Evolutionary conservation across 2,113 vertebrate genomes (phyloP), one percentile per base, ranked within the genome.

Genomic region (human (Homo sapiens)): DNA sequence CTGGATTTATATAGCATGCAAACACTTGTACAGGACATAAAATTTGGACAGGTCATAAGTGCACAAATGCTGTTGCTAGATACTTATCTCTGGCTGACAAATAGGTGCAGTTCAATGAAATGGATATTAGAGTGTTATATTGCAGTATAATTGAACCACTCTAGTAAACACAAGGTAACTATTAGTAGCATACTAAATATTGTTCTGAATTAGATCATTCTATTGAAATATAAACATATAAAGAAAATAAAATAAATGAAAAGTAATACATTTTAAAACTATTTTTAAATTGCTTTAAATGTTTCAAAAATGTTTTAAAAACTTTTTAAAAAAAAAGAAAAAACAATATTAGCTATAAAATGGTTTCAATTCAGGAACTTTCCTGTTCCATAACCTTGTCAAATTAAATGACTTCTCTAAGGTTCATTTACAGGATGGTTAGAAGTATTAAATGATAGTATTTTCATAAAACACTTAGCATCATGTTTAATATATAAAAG

Each of bases 21-120:
- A 92, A 70, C 27, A 68, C 40, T 86, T 96, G 59, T 32, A 76
- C 12, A 94, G 64, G 38, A 76, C 23, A 94, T 90, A 92, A 89
- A 92, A 87, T 90, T 80, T 20, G 5, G 38, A 70, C 5, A 84
- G 70, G 32, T 75, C 57, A 45, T 75, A 50, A 94, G 61, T 50
- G 23, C 32, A 73, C 61, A 93, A 48, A 72, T 57, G 40, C 7
- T 61, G 8, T 79, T 61, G 7, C 45, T 61, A 38, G 61, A 52
- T 23, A 61, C 4, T 81, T 78, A 68, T 25, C 17, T 2, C 32
- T 57, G 40, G 38, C 27, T 92, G 7, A 79, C 40, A 73, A 92
- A 70, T 38, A 90, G n/a, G 43, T 45, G 10, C 16, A 82, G 23
- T 13, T 79, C 40, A 32, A 20, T 68, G 45, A 95, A 5, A 76